phyloP scores from a whole-genome alignment of 1,140 invertebrate species.

The Pteromalus puparum region DNA sequence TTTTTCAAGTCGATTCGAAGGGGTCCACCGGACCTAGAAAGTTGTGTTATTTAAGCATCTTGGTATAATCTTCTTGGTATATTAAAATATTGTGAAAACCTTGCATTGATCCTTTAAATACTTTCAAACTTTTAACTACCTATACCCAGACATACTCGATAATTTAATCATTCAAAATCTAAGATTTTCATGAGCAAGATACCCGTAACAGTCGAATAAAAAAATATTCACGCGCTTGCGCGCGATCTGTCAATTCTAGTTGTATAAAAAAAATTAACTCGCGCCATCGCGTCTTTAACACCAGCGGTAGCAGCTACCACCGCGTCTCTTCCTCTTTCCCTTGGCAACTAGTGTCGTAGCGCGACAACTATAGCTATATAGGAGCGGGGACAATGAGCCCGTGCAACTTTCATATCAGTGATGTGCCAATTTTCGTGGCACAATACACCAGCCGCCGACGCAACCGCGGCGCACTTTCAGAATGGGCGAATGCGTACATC shows the following conservation, averaged over 20 bases:
- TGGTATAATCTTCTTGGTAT: too few relatives aligned
- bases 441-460: constrained; percentile 53
- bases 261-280: background rate
- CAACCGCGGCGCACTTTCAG: constrained; percentile 54
- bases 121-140: too few relatives aligned
- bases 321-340: background rate
- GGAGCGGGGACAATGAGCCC: constrained; percentile 58
- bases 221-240: too few relatives aligned
- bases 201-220: too few relatives aligned
- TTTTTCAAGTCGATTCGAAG: background rate
- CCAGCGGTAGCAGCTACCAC: too few relatives aligned
- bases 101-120: too few relatives aligned
- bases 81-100: too few relatives aligned
- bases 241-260: background rate
- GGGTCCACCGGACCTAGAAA: too few relatives aligned
- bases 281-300: background rate
- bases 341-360: background rate
- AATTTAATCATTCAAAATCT: too few relatives aligned
- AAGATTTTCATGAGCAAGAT: too few relatives aligned
- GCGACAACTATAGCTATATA: background rate
- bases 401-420: constrained; percentile 67
- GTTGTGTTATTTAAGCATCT: too few relatives aligned
- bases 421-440: constrained; percentile 67
- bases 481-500: constrained; percentile 57
- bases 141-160: too few relatives aligned